phyloP scores from a whole-genome alignment of 2,113 vertebrate genomes.

The Probosciger aterrimus region DNA sequence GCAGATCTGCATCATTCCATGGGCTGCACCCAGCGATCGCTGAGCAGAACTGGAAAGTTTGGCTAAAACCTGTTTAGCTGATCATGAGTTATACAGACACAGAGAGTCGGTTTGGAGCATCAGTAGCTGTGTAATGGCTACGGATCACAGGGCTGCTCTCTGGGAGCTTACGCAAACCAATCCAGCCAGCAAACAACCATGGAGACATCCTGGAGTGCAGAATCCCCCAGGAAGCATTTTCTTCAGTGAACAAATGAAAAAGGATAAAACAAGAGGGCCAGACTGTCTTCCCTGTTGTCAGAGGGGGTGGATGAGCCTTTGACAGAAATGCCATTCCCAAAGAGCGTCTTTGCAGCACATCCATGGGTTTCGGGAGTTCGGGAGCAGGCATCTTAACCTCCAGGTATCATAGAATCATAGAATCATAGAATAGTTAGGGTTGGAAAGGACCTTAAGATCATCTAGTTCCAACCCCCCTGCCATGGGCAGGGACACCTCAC shows the following conservation, averaged over 20 bases:
- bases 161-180: neutral
- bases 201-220: neutral
- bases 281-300: neutral
- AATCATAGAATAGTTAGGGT: too few species aligned
- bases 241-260: neutral
- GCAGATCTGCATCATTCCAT: neutral
- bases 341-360: neutral
- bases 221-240: neutral
- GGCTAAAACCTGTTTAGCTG: neutral
- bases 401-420: too few species aligned
- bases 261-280: neutral
- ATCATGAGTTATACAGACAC: rapidly evolving
- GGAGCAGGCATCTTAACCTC: neutral
- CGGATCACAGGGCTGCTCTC: neutral
- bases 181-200: neutral
- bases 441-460: too few species aligned
- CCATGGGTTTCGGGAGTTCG: neutral
- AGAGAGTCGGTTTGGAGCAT: neutral
- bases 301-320: neutral
- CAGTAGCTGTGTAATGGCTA: neutral
- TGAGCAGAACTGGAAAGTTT: neutral
- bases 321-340: neutral
- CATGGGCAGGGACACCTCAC: too few species aligned
- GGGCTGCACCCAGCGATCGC: neutral
- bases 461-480: too few species aligned